Evolutionary conservation across 2,797 vertebrate species (phyloP).

Genomic region (Tadarida brasiliensis): DNA sequence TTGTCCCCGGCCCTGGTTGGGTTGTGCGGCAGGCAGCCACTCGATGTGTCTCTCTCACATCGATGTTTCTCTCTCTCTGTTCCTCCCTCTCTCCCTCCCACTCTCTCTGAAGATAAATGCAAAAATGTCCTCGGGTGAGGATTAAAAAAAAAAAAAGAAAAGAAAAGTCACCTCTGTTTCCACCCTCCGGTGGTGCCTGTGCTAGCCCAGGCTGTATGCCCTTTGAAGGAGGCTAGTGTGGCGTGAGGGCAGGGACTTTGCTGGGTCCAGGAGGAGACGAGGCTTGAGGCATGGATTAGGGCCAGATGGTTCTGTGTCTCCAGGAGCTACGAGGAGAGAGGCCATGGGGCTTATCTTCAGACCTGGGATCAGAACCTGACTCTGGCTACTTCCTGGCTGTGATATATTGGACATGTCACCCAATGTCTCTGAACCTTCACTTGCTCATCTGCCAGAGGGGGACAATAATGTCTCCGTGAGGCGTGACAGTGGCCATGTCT

Average conservation of each 20-base stretch:
- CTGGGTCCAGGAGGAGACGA: background rate
- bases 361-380: background rate
- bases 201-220: fast-evolving
- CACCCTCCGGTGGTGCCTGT: background rate
- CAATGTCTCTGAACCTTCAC: background rate
- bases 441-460: background rate
- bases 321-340: background rate
- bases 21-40: too few species aligned
- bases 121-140: too few species aligned
- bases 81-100: too few species aligned
- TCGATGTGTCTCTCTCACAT: too few species aligned
- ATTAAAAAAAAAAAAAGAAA: too few species aligned
- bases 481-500: background rate
- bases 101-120: too few species aligned
- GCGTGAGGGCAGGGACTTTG: background rate
- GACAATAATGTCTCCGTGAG: background rate
- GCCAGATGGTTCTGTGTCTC: background rate
- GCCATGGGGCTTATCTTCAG: background rate
- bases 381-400: background rate
- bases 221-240: background rate
- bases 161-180: background rate
- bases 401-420: background rate
- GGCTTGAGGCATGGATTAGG: background rate
- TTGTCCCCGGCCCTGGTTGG: too few species aligned
- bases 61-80: too few species aligned